Conservation (phyloP, 2,113 vertebrate species). For the Austrofundulus limnaeus region DNA sequence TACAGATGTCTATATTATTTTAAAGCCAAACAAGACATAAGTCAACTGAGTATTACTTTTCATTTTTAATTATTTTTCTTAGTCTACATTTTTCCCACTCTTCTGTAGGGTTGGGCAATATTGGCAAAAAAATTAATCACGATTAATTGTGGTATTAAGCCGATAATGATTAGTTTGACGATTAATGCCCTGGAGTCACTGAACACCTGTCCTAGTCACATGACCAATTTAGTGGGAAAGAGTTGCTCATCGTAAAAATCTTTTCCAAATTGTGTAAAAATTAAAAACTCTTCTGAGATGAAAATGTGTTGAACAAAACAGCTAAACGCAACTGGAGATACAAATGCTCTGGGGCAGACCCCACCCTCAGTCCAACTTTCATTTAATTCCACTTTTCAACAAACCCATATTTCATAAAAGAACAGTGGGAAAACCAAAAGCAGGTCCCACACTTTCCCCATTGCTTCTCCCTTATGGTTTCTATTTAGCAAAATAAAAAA, state of each 20-base stretch:
- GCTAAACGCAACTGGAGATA: slow-evolving; percentile 65
- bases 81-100: slow-evolving; percentile 27
- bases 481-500: slow-evolving; percentile 10
- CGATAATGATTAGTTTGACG: too few relatives aligned
- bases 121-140: too few relatives aligned
- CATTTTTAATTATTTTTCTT: slow-evolving; percentile 4
- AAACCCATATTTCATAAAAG: slow-evolving; percentile 57
- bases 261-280: too few relatives aligned
- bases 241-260: too few relatives aligned
- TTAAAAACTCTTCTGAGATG: slow-evolving; percentile 44
- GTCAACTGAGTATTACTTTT: neutral
- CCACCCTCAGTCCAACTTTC: slow-evolving; percentile 61
- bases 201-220: too few relatives aligned
- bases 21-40: too few relatives aligned
- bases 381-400: slow-evolving; percentile 48
- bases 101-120: too few relatives aligned
- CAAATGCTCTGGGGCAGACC: slow-evolving; percentile 50
- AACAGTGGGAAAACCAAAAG: slow-evolving; percentile 64
- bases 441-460: slow-evolving; percentile 68
- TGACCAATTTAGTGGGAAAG: too few relatives aligned
- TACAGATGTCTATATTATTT: too few relatives aligned
- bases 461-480: slow-evolving; percentile 56
- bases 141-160: too few relatives aligned
- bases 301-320: slow-evolving; percentile 56
- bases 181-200: too few relatives aligned